These are phyloP conservation scores for Epizoanthus illoricatus DNA, from an alignment of 92 coral and sea anemone species.

Conservation along the genomic window DNA sequence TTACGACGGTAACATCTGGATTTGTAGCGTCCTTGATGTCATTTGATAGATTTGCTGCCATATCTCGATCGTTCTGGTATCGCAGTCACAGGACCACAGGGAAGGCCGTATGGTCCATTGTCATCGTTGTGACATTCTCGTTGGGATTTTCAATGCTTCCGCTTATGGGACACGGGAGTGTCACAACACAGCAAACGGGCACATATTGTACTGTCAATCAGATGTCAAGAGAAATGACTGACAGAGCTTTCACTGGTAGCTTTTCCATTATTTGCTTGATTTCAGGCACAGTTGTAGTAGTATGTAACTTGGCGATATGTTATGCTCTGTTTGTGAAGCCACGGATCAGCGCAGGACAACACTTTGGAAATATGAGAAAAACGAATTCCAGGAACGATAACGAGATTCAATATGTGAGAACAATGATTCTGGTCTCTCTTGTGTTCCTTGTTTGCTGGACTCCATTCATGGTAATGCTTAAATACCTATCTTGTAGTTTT, in stretches of 20 bases:
- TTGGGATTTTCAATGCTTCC: slow-evolving; percentile 28
- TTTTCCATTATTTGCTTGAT: slow-evolving; percentile 20
- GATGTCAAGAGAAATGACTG: not conserved
- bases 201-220: slow-evolving; percentile 24
- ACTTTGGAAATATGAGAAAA: not conserved
- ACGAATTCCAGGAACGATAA: slow-evolving; percentile 1
- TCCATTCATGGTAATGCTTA: slow-evolving; percentile 27
- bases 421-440: slow-evolving; percentile 22
- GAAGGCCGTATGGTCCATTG: not conserved
- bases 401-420: slow-evolving; percentile 27
- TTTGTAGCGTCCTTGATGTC: slow-evolving; percentile 22
- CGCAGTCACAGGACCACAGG: not conserved
- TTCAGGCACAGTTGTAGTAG: slow-evolving; percentile 5
- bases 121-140: not conserved
- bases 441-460: slow-evolving; percentile 28
- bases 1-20: slow-evolving; percentile 18
- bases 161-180: slow-evolving; percentile 12
- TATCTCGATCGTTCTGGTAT: slow-evolving; percentile 24
- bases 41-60: slow-evolving; percentile 13
- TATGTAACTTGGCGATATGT: slow-evolving; percentile 26
- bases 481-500: not conserved
- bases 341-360: not conserved
- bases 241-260: not conserved
- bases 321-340: slow-evolving; percentile 2
- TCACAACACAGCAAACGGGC: not conserved